Percentiles rank a stretch among this genome's conserved stretches.
These are phyloP conservation scores for Luperina testacea DNA, from an alignment of 2,888 invertebrate species.

Conservation along the genomic window DNA sequence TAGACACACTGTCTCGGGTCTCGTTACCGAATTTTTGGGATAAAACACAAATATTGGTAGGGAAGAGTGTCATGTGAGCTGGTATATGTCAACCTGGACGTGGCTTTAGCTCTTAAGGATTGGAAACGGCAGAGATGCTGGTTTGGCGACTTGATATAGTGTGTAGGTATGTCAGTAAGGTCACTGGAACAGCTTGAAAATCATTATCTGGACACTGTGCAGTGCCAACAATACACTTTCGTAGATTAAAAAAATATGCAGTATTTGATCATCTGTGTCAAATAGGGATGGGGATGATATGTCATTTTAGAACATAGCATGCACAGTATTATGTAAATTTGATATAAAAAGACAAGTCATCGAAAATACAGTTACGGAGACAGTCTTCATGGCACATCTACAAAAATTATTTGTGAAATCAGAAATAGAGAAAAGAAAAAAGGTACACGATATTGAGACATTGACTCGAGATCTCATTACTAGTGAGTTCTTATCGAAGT, in stretches of 20 bases:
- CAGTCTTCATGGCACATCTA: background rate
- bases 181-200: background rate
- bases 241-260: background rate
- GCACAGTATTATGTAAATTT: too few species aligned
- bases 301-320: background rate
- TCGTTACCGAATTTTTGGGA: conserved; percentile 67
- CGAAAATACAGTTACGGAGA: background rate
- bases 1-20: conserved; percentile 85
- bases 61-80: conserved; percentile 15
- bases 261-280: background rate
- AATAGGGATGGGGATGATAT: background rate
- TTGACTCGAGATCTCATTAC: background rate
- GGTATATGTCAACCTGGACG: background rate
- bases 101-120: background rate
- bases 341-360: background rate
- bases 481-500: background rate
- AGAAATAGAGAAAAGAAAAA: background rate
- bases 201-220: background rate
- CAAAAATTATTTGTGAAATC: background rate
- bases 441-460: too few species aligned
- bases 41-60: conserved; percentile 26
- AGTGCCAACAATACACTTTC: too few species aligned
- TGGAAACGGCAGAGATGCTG: background rate
- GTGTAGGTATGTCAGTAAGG: background rate
- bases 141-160: background rate